phyloP scores from a whole-genome alignment of 1,140 invertebrate genomes.

The Acromyrmex echinatior region DNA sequence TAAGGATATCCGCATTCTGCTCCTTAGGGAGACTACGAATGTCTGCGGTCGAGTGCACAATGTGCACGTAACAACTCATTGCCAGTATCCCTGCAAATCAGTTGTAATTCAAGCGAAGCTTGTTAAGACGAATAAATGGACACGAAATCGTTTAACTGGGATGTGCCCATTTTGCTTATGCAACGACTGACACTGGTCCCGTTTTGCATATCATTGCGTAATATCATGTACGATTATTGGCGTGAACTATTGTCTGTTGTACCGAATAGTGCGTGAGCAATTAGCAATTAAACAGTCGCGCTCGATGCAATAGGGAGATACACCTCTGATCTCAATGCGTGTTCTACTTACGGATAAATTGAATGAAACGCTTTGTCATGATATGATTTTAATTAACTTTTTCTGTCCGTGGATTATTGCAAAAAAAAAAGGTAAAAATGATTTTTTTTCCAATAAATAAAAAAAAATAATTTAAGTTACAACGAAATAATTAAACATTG shows the following conservation, averaged over 20 bases:
- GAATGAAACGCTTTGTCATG: neutral
- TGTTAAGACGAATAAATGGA: conserved; percentile 83
- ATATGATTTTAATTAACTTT: neutral
- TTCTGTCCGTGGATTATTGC: neutral
- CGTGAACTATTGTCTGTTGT: conserved; percentile 48
- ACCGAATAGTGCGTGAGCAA: conserved; percentile 35
- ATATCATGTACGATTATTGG: conserved; percentile 80
- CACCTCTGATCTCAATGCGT: conserved; percentile 5
- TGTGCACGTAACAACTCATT: neutral
- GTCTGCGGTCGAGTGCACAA: conserved; percentile 8
- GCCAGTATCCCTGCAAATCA: conserved; percentile 64
- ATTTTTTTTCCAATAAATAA: neutral
- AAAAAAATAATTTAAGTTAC: conserved; percentile 4
- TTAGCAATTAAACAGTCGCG: conserved; percentile 48
- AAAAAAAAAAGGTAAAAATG: neutral
- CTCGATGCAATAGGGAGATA: neutral
- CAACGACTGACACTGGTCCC: conserved; percentile 78
- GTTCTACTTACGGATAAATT: neutral
- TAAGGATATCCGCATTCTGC: conserved; percentile 12
- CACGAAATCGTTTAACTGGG: conserved; percentile 84
- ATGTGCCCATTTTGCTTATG: conserved; percentile 82
- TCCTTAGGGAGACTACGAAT: neutral
- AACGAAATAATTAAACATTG: neutral
- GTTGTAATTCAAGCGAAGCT: conserved; percentile 72
- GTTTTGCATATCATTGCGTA: conserved; percentile 82